Evolutionary conservation across 2,113 vertebrate species (phyloP).

Genomic region (Narcine bancroftii): DNA sequence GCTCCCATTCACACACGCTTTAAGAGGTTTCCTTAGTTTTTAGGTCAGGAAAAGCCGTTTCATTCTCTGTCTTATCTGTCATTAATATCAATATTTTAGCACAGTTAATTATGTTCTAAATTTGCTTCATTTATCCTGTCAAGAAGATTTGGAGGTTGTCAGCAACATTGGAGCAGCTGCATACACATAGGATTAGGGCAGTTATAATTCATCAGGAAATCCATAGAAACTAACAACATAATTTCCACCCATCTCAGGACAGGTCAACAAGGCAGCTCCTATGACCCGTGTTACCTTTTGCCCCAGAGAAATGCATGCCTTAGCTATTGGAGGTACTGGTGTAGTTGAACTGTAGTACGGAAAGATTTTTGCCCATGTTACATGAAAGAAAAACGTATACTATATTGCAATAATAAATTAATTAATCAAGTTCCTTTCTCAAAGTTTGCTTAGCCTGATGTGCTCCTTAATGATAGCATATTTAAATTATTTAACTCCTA

Average conservation of each 20-base stretch:
- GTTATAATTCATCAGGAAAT: neutral
- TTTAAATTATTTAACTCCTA: slow-evolving; percentile 16
- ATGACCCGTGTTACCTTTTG: neutral
- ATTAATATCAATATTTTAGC: neutral
- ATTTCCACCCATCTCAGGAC: neutral
- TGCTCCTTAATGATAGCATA: neutral
- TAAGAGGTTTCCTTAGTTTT: neutral
- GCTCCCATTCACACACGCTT: neutral
- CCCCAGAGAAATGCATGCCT: neutral
- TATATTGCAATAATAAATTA: neutral
- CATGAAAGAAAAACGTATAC: neutral
- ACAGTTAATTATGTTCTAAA: neutral
- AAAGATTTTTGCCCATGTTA: neutral
- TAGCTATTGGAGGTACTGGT: neutral
- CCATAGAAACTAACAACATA: neutral
- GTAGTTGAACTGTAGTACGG: neutral
- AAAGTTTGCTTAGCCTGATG: slow-evolving; percentile 23
- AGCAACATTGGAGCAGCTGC: neutral
- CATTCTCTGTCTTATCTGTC: neutral
- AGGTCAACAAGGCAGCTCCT: neutral
- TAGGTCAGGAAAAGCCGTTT: neutral
- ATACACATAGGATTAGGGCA: neutral
- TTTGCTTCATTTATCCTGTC: neutral
- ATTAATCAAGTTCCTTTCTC: neutral
- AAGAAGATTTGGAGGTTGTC: neutral